Conservation (phyloP, 2,113 vertebrate species). For the Nothoprocta perdicaria region DNA sequence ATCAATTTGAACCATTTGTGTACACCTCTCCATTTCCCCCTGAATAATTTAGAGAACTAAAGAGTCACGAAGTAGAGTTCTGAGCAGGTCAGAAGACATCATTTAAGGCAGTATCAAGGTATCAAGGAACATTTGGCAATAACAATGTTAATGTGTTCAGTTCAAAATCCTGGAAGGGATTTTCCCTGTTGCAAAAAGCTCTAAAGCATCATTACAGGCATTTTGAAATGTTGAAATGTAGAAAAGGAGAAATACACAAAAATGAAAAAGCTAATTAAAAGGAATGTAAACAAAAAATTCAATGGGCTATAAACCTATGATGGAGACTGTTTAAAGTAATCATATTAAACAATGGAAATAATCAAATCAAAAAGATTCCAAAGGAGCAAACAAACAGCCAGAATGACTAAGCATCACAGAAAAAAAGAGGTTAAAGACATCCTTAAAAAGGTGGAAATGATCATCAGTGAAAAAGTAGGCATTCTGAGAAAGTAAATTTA, state of each 20-base stretch:
- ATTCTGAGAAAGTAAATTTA: not conserved
- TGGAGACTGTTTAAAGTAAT: not conserved
- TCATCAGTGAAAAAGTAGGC: fast-evolving
- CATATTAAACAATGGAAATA: not conserved
- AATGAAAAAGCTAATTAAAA: not conserved
- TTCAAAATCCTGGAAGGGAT: not conserved
- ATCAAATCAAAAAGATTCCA: not conserved
- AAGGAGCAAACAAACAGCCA: not conserved
- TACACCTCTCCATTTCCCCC: not conserved
- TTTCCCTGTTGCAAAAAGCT: not conserved
- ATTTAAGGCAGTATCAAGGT: not conserved
- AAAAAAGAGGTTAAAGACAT: not conserved
- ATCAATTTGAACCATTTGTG: not conserved
- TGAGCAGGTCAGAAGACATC: not conserved
- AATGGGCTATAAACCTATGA: not conserved
- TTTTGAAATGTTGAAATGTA: not conserved
- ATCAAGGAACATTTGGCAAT: not conserved
- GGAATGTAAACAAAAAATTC: not conserved
- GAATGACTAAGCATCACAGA: not conserved
- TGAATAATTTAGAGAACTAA: not conserved
- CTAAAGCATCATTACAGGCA: not conserved
- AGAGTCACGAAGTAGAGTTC: not conserved
- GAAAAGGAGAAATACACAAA: not conserved
- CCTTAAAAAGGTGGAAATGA: not conserved
- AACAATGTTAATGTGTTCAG: not conserved